Evolutionary conservation across 2,888 invertebrate species (phyloP), one percentile per base, ranked within the genome.

Genomic region (Smittia aterrima): DNA sequence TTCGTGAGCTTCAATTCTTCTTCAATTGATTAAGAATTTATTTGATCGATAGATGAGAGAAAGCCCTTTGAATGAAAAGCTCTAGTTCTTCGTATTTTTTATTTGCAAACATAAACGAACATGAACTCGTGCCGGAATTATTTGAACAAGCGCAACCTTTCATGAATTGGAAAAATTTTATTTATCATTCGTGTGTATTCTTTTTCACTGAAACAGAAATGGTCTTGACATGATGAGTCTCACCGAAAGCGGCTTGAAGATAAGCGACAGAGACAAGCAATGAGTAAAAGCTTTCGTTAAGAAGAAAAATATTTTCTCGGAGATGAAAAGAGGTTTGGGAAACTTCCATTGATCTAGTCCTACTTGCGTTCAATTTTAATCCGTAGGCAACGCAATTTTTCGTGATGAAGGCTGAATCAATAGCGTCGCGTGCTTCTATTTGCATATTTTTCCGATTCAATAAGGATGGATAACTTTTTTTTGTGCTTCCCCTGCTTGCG

Each of bases 381-480:
- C 16, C 16, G 47, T 3, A 47, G 16, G 47, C 11, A 47, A 47
- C 2, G 11, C 47, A 47, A n/a, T 47, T 32, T 32, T 9, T 32
- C 32, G 32, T 9, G 32, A 38, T 38, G 11, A 47, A 47, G 11
- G 47, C 11, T 47, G n/a, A 47, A 16, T 47, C 47, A 47, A 47
- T 47, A 47, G 16, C 11, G 11, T 16, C 11, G 47, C 47, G 47
- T 47, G 47, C 47, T 47, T 32, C 4, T n/a, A 47, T 47, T 47
- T 47, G 16, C 47, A 47, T 47, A n/a, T 47, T 47, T 47, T 47
- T 47, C 47, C 47, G 47, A 47, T 47, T 16, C 47, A 47, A 47
- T 47, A 47, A 47, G 47, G 47, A 47, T 47, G 47, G 16, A 47
- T 47, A 32, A 32, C 32, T 32, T 32, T 32, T 32, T 32, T 32